Percentiles rank a stretch among this genome's conserved stretches.
Evolutionary conservation across 2,797 vertebrate species (phyloP).

Genomic region (Enteromius afrohamiltoni): DNA sequence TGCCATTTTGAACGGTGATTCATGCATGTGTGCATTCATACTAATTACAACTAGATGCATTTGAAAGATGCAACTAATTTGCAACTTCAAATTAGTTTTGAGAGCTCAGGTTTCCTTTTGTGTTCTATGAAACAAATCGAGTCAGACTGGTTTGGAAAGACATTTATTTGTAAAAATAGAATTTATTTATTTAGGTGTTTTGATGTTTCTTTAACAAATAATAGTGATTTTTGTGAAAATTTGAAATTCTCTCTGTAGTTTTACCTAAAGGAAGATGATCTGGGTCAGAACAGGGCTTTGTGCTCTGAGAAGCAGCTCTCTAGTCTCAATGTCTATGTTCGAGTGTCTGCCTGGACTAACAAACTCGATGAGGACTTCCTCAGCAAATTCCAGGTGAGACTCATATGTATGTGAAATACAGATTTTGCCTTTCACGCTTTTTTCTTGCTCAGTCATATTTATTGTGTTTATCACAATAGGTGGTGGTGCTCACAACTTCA

Average conservation of each 20-base stretch:
- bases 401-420: background rate
- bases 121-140: background rate
- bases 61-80: no score
- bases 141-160: background rate
- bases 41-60: background rate
- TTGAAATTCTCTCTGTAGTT: constrained; percentile 74
- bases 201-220: no score
- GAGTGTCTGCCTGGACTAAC: constrained; percentile 65
- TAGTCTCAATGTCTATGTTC: constrained; percentile 77
- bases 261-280: constrained; percentile 78
- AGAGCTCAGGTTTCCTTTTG: background rate
- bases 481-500: constrained; percentile 88
- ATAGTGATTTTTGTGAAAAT: background rate
- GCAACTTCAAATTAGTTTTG: background rate
- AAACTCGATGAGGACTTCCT: constrained; percentile 77
- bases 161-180: background rate
- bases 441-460: background rate
- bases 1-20: background rate
- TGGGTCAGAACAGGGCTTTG: constrained; percentile 80
- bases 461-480: constrained; percentile 67
- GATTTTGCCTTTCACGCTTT: background rate
- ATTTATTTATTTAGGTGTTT: background rate
- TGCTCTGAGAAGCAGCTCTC: constrained; percentile 75
- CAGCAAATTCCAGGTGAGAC: constrained; percentile 77
- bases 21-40: background rate